These are phyloP conservation scores for Acanthurus lineatus DNA, from an alignment of 2,797 vertebrate genomes.

Conservation along the genomic window DNA sequence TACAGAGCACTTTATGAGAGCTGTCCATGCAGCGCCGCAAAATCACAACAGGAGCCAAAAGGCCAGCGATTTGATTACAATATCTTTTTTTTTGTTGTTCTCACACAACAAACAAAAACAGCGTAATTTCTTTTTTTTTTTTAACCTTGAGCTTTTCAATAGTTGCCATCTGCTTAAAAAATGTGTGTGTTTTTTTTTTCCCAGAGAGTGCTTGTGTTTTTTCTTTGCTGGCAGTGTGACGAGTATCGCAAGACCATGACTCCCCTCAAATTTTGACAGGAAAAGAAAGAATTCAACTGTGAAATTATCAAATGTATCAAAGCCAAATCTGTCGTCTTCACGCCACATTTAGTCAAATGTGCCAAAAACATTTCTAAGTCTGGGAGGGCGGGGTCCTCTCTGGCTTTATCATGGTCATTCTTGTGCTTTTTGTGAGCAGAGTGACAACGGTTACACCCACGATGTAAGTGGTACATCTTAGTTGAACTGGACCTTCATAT, in stretches of 20 bases:
- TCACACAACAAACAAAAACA: constrained; percentile 39
- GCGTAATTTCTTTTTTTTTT: constrained; percentile 1
- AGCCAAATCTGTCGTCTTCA: constrained; percentile 55
- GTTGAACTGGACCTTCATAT: constrained; percentile 1
- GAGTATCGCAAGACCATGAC: constrained; percentile 32
- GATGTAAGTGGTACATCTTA: neutral
- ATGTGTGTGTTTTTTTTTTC: constrained; percentile 12
- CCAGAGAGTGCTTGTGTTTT: constrained; percentile 27
- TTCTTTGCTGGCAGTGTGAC: constrained; percentile 52
- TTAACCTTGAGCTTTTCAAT: constrained; percentile 8
- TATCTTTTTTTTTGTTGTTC: neutral
- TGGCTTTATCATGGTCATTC: neutral
- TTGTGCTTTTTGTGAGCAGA: neutral
- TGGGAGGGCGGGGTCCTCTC: neutral
- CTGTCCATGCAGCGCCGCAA: constrained; percentile 23
- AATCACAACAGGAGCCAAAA: constrained; percentile 24
- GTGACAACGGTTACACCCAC: neutral
- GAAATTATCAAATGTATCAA: constrained; percentile 58
- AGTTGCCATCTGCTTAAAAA: constrained; percentile 27
- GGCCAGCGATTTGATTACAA: constrained; percentile 25
- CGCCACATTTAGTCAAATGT: constrained; percentile 53
- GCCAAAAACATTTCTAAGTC: constrained; percentile 36
- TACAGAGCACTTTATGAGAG: constrained; percentile 11
- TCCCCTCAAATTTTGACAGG: constrained; percentile 55
- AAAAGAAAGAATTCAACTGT: constrained; percentile 51